Evolutionary conservation across 1,140 invertebrate genomes (phyloP), one percentile per base, ranked within the genome.

Genomic region (Teleogryllus occipitalis): DNA sequence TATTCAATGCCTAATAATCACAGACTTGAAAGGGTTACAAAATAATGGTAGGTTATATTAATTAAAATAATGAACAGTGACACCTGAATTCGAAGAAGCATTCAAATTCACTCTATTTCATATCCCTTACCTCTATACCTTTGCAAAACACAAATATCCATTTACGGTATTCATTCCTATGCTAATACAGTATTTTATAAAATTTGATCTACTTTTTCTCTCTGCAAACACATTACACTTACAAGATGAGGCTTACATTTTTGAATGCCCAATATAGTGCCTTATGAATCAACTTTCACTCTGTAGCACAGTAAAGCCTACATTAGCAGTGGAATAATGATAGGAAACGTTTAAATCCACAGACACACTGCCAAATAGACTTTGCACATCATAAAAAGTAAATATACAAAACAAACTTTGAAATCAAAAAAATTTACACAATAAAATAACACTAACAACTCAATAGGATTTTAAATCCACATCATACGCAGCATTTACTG

Each of bases 171-270:
- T 65, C 54, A 39, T 65, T 18, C 54, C 54, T 65, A 65, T 14
- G 54, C 18, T 65, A 65, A 65, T 65, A 65, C 54, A 65, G 54
- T 18, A 65, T 10, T 65, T 65, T 65, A 65, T 65, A 65, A 65
- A 65, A 65, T 65, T 65, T 10, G 10, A 65, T 3, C 54, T 65
- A 65, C 54, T 14, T 65, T 65, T 65, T 65, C 54, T 65, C 54
- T 65, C 54, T 65, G 54, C 18, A 65, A 65, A 65, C 54, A 65
- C 54, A 65, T 65, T 65, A 65, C 54, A 65, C 54, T 65, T 65
- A 65, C 54, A 65, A 65, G 54, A 65, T 18, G 54, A 65, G 54
- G 54, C 54, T 65, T 65, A 65, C 54, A 65, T 18, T 65, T 65
- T 65, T 65, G 10, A 65, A 65, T 65, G 54, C 54, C 54, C 54